A percentile compares a stretch with the other conserved stretches of the same genome.
Conservation (phyloP, 2,888 invertebrate species). For the Invenusta paracnida region DNA sequence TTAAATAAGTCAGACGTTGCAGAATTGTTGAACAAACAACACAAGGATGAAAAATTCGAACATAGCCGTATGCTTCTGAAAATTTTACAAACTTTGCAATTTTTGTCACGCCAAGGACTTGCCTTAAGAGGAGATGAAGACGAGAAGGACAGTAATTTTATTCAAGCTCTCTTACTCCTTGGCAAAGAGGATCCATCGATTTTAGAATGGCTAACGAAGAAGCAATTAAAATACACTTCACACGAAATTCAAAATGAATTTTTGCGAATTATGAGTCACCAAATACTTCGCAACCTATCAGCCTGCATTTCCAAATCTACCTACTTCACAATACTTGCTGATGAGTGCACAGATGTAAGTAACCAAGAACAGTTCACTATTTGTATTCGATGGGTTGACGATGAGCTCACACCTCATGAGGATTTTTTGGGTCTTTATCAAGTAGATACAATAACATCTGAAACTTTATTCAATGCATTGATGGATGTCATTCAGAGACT, state of each 20-base stretch:
- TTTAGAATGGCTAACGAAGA: constrained; percentile 9
- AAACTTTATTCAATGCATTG: constrained; percentile 25
- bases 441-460: background rate
- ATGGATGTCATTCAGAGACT: constrained; percentile 27
- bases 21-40: constrained; percentile 18
- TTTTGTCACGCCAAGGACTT: constrained; percentile 5
- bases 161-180: constrained; percentile 21
- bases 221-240: constrained; percentile 7
- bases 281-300: constrained; percentile 19
- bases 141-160: background rate
- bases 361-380: constrained; percentile 25
- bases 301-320: background rate
- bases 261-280: constrained; percentile 25
- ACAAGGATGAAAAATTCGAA: constrained; percentile 10
- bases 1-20: background rate
- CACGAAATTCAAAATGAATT: constrained; percentile 31
- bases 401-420: constrained; percentile 20
- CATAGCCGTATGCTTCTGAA: constrained; percentile 7
- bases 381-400: constrained; percentile 32
- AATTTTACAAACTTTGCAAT: constrained; percentile 23
- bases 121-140: constrained; percentile 24
- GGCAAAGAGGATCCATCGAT: constrained; percentile 9
- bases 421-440: constrained; percentile 25
- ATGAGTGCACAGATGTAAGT: constrained; percentile 19
- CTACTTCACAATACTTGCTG: background rate